Evolutionary conservation across 2,888 invertebrate genomes (phyloP).

Genomic region (Hetaerina titia): DNA sequence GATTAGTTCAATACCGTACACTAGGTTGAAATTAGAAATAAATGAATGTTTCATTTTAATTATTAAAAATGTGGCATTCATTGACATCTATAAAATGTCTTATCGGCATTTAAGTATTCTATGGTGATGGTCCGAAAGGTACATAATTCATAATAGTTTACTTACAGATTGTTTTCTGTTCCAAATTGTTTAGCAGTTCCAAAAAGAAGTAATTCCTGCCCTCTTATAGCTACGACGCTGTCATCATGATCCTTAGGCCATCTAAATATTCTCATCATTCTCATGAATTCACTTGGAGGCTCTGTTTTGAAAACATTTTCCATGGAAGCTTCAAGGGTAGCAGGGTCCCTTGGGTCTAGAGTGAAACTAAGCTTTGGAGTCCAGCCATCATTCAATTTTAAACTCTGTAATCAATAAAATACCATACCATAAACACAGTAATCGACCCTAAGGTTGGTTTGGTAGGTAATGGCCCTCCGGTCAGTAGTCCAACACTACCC

Average conservation of each 20-base stretch:
- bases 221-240: neutral
- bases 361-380: neutral
- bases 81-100: neutral
- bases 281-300: neutral
- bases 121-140: neutral
- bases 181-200: neutral
- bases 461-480: too few relatives aligned
- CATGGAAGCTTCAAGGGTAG: neutral
- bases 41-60: neutral
- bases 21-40: too few relatives aligned
- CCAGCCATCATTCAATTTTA: neutral
- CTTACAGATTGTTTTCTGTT: neutral
- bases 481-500: too few relatives aligned
- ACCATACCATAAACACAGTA: too few relatives aligned
- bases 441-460: too few relatives aligned
- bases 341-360: neutral
- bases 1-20: too few relatives aligned
- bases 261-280: constrained; percentile 8
- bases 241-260: constrained; percentile 30
- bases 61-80: neutral
- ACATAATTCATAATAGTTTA: neutral
- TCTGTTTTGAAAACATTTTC: neutral
- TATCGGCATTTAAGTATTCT: neutral
- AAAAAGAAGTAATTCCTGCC: constrained; percentile 6
- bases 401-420: neutral